Percentiles rank a stretch among this genome's conserved stretches.
Conservation (phyloP, 2,113 vertebrate species). For the Elgaria multicarinata region DNA sequence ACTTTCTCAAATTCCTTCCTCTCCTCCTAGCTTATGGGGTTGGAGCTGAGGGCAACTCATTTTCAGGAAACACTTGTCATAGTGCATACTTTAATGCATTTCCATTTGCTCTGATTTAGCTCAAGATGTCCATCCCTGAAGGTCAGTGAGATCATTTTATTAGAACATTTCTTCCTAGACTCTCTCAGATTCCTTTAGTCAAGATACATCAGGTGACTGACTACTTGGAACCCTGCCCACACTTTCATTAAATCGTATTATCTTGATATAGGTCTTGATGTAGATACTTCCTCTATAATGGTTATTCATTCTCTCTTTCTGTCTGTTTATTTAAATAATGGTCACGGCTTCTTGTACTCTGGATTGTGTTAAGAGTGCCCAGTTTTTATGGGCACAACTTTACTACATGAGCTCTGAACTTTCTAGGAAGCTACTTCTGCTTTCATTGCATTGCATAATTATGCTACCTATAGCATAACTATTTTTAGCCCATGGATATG, state of each 20-base stretch:
- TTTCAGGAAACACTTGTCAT: slow-evolving; percentile 17
- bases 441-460: background rate
- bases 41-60: background rate
- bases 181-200: background rate
- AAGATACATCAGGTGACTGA: background rate
- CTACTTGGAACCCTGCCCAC: slow-evolving; percentile 4
- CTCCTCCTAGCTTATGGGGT: slow-evolving; percentile 1
- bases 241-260: slow-evolving; percentile 18
- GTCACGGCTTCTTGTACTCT: background rate
- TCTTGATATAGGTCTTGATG: background rate
- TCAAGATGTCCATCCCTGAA: slow-evolving; percentile 18
- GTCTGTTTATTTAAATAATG: background rate
- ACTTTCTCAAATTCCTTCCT: slow-evolving; percentile 14
- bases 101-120: background rate
- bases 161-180: background rate
- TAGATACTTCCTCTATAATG: background rate
- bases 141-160: background rate
- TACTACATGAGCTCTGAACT: background rate
- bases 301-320: background rate
- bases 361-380: background rate
- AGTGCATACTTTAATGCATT: background rate
- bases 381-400: background rate
- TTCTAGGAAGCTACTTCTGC: background rate
- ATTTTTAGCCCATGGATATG: background rate
- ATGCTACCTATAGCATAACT: background rate